Evolutionary conservation across 1,140 invertebrate species (phyloP).

Genomic region (Mesaphorura yosii): DNA sequence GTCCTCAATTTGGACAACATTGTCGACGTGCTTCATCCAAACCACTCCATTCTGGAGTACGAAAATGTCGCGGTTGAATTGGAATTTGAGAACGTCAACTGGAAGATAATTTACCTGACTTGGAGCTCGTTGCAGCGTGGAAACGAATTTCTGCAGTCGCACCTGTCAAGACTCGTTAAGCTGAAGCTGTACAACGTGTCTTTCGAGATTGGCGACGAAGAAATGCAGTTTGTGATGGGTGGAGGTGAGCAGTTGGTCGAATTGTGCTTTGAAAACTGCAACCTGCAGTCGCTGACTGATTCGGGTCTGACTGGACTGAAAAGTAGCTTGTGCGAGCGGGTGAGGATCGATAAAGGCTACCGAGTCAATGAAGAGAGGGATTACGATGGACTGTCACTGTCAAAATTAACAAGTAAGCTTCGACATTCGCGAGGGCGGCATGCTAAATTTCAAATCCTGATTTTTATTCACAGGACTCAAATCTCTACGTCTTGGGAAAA

Average conservation of each 20-base stretch:
- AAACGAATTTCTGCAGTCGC: background rate
- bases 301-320: slow-evolving; percentile 1
- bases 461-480: background rate
- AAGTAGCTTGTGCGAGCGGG: no score
- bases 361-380: no score
- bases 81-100: background rate
- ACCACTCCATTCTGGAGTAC: slow-evolving; percentile 4
- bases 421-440: no score
- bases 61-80: background rate
- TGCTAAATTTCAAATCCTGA: no score
- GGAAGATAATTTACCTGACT: slow-evolving; percentile 2
- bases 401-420: no score
- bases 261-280: background rate
- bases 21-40: background rate
- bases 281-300: slow-evolving; percentile 2
- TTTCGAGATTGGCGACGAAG: slow-evolving; percentile 1
- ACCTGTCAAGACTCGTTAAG: background rate
- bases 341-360: no score
- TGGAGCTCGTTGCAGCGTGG: background rate
- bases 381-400: no score
- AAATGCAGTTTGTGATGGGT: background rate
- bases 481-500: background rate
- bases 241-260: background rate
- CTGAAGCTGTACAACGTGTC: background rate
- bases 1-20: background rate